Percentiles rank a stretch among this genome's conserved stretches.
Conservation (phyloP, 2,797 vertebrate genomes). For the Eulemur rubriventer region DNA sequence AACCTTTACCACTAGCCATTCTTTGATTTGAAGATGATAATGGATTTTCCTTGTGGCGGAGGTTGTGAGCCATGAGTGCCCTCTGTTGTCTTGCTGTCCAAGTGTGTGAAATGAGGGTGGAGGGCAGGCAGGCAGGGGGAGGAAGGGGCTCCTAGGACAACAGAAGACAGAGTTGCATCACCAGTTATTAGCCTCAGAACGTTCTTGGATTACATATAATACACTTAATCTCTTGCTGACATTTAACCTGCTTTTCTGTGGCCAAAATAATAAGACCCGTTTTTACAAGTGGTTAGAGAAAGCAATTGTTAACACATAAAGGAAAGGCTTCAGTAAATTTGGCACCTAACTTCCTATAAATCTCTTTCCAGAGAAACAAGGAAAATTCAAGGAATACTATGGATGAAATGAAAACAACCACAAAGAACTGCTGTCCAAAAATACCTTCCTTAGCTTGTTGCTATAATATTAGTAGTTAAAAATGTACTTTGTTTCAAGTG, state of each 20-base stretch:
- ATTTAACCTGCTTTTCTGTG: slow-evolving; percentile 52
- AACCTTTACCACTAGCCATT: slow-evolving; percentile 25
- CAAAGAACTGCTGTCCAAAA: not conserved
- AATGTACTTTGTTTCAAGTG: not conserved
- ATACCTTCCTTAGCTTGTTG: not conserved
- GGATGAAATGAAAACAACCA: not conserved
- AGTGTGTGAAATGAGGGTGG: not conserved
- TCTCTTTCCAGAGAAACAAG: not conserved
- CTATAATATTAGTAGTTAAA: not conserved
- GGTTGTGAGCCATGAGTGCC: not conserved
- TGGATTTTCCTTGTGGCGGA: slow-evolving; percentile 16
- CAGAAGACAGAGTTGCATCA: not conserved
- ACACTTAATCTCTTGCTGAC: slow-evolving; percentile 56
- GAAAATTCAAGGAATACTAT: not conserved
- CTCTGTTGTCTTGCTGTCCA: not conserved
- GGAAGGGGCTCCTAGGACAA: not conserved
- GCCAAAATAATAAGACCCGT: slow-evolving; percentile 40
- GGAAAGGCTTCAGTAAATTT: slow-evolving; percentile 19
- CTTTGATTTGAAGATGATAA: slow-evolving; percentile 47
- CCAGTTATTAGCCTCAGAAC: slow-evolving; percentile 34
- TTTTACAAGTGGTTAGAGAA: slow-evolving; percentile 21
- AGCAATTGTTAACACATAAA: slow-evolving; percentile 47
- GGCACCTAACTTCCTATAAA: not conserved
- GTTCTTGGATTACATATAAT: slow-evolving; percentile 44
- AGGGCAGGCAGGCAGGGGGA: not conserved